A percentile compares a stretch with the other conserved stretches of the same genome.
These are phyloP conservation scores for Polyommatus iphigenia DNA, from an alignment of 2,888 invertebrate genomes.

Conservation along the genomic window DNA sequence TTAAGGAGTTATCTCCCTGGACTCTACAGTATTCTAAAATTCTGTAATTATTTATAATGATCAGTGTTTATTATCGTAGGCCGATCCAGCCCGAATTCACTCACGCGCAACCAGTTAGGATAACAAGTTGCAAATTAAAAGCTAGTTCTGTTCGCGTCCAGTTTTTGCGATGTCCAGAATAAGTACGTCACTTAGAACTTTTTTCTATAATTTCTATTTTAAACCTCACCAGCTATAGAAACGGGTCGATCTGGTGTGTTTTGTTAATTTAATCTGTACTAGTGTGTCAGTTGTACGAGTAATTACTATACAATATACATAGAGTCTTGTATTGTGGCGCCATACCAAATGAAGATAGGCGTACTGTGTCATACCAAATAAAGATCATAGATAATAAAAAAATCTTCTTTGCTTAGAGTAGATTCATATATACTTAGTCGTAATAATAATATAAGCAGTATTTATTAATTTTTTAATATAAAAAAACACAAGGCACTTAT, in stretches of 20 bases:
- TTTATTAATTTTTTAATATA: too few species aligned
- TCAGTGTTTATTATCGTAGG: background rate
- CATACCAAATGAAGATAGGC: slow-evolving; percentile 5
- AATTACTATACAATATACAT: background rate
- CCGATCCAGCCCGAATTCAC: slow-evolving; percentile 2
- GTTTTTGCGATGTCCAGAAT: slow-evolving; percentile 36
- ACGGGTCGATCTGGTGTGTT: slow-evolving; percentile 21
- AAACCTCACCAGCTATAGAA: slow-evolving; percentile 10
- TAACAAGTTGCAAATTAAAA: slow-evolving; percentile 16
- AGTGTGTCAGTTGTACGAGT: slow-evolving; percentile 7
- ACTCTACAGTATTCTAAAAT: too few species aligned
- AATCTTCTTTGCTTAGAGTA: too few species aligned
- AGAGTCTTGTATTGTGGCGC: background rate
- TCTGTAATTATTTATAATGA: background rate
- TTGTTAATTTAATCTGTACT: slow-evolving; percentile 29
- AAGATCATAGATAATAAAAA: too few species aligned
- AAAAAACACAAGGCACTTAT: too few species aligned
- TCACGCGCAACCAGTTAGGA: slow-evolving; percentile 26
- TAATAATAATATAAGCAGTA: too few species aligned
- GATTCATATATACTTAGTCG: too few species aligned
- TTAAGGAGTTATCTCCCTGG: too few species aligned
- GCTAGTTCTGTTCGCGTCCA: slow-evolving; percentile 26
- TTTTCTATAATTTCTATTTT: slow-evolving; percentile 29
- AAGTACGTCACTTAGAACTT: slow-evolving; percentile 14
- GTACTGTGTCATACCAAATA: too few species aligned